Conservation (phyloP, 2,888 invertebrate genomes). For the Latrodectus hesperus region DNA sequence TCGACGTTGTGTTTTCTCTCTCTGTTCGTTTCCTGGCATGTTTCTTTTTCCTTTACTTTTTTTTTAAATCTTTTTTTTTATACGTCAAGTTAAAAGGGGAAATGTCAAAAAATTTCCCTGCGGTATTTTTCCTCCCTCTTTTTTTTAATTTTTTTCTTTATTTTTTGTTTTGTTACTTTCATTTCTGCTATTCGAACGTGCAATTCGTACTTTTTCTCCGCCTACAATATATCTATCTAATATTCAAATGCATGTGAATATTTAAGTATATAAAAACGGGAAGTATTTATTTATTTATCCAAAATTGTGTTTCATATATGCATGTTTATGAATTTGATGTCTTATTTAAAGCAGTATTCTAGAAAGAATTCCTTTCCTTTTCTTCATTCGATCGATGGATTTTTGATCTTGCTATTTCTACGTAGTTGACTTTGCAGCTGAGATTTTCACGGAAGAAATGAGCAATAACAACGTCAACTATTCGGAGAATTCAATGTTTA, state of each 20-base stretch:
- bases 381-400: no score
- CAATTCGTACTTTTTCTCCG: not conserved
- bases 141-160: not conserved
- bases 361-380: no score
- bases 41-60: not conserved
- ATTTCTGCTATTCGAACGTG: not conserved
- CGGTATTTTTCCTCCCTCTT: constrained; percentile 1
- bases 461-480: no score
- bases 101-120: constrained; percentile 46
- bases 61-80: not conserved
- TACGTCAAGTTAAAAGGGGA: constrained; percentile 7
- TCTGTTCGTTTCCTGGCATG: not conserved
- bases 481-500: no score
- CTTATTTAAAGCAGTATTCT: not conserved
- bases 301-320: not conserved
- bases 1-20: constrained; percentile 9
- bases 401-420: no score
- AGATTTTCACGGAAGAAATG: no score
- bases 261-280: constrained; percentile 21
- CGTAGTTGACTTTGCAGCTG: no score
- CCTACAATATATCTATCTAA: constrained; percentile 20
- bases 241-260: constrained; percentile 35
- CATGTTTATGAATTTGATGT: not conserved
- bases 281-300: not conserved
- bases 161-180: not conserved